phyloP scores from a whole-genome alignment of 2,797 vertebrate species.

The Distichodus sexfasciatus region DNA sequence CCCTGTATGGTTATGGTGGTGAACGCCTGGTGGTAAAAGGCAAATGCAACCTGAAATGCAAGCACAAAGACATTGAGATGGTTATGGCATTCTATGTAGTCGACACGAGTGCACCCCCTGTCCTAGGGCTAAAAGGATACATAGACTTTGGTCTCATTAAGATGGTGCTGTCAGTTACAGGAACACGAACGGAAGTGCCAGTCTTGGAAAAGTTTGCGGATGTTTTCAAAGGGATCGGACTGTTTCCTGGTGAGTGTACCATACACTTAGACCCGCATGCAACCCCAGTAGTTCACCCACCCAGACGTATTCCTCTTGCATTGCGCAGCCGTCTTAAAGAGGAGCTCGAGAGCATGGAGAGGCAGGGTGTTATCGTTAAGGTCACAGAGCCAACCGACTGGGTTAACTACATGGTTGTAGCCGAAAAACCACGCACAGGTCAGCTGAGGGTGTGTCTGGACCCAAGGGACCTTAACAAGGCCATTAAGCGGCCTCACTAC shows the following conservation, averaged over 20 bases:
- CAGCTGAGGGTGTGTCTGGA: not conserved
- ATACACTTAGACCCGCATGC: not conserved
- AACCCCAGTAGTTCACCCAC: not conserved
- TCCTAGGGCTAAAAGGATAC: not conserved
- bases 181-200: no score
- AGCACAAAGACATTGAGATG: not conserved
- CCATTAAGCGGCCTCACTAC: not conserved
- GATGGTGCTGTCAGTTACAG: no score
- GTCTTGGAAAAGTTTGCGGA: not conserved
- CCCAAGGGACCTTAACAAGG: not conserved
- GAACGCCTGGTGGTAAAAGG: not conserved
- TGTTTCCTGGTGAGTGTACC: not conserved
- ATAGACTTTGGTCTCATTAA: not conserved
- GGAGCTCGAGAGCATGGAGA: not conserved
- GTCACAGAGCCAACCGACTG: not conserved
- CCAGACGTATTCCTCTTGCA: not conserved
- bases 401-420: not conserved
- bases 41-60: not conserved
- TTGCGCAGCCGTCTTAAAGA: not conserved
- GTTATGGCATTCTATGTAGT: not conserved
- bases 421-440: not conserved
- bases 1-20: not conserved
- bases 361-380: not conserved
- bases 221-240: not conserved
- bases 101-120: not conserved